Evolutionary conservation across 2,113 vertebrate species (phyloP).

Genomic region (Gavia stellata): DNA sequence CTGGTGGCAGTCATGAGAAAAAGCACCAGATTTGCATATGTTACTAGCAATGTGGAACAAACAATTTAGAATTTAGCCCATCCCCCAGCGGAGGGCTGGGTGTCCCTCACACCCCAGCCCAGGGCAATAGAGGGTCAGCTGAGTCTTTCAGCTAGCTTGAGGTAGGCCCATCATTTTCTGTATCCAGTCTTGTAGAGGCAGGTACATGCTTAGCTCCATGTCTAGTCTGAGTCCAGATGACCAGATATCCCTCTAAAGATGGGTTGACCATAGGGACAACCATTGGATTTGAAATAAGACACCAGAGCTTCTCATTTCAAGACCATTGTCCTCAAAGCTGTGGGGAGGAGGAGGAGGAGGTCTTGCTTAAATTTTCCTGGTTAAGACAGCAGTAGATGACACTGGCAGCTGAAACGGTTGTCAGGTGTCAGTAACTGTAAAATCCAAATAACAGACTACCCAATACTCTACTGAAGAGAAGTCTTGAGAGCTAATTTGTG

Average conservation of each 20-base stretch:
- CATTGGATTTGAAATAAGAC: neutral
- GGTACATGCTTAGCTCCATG: neutral
- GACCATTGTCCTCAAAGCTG: neutral
- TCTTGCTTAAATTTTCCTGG: neutral
- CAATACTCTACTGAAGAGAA: neutral
- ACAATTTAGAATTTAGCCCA: neutral
- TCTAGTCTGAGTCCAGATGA: neutral
- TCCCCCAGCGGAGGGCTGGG: neutral
- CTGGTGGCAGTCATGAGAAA: neutral
- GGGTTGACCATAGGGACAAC: neutral
- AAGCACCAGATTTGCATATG: neutral
- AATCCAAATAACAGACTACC: neutral
- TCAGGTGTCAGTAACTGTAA: neutral
- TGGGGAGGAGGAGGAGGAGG: neutral
- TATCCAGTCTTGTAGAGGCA: neutral
- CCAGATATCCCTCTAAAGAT: neutral
- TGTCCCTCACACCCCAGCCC: neutral
- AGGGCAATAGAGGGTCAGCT: neutral
- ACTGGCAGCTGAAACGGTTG: neutral
- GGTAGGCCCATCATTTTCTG: neutral
- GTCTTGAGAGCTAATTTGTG: neutral
- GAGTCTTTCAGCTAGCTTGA: neutral
- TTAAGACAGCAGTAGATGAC: neutral
- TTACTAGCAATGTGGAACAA: neutral
- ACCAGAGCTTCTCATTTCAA: neutral